Conservation (phyloP, 2,797 vertebrate genomes). For the Lepidocolaptes lacrymiger region DNA sequence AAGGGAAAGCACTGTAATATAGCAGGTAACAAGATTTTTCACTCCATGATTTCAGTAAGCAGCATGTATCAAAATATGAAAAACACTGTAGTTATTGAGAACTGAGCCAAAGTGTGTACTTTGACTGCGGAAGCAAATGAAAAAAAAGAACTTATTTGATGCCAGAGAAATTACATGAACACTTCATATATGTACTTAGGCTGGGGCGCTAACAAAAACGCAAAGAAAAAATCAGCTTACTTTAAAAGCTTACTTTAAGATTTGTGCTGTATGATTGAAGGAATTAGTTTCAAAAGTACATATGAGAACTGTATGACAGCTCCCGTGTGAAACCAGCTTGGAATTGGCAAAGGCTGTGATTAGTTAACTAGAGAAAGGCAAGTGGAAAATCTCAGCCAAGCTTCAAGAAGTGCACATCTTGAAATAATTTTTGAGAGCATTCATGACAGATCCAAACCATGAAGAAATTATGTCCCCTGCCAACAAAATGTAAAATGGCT, state of each 20-base stretch:
- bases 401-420: neutral
- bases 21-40: neutral
- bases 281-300: neutral
- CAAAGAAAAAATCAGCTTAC: neutral
- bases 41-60: neutral
- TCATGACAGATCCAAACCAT: neutral
- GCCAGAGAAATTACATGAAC: neutral
- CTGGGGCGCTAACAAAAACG: neutral
- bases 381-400: neutral
- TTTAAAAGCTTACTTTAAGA: neutral
- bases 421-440: neutral
- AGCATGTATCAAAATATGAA: neutral
- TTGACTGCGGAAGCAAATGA: neutral
- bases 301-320: neutral
- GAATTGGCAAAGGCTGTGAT: neutral
- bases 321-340: neutral
- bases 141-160: neutral
- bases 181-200: accelerated
- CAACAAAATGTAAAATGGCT: neutral
- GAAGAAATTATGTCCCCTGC: neutral
- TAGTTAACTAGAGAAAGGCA: neutral
- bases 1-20: neutral
- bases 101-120: neutral
- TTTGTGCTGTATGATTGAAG: neutral
- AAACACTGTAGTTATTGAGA: neutral